Conservation (phyloP, 2,797 vertebrate species). For the Cheirogaleus major region DNA sequence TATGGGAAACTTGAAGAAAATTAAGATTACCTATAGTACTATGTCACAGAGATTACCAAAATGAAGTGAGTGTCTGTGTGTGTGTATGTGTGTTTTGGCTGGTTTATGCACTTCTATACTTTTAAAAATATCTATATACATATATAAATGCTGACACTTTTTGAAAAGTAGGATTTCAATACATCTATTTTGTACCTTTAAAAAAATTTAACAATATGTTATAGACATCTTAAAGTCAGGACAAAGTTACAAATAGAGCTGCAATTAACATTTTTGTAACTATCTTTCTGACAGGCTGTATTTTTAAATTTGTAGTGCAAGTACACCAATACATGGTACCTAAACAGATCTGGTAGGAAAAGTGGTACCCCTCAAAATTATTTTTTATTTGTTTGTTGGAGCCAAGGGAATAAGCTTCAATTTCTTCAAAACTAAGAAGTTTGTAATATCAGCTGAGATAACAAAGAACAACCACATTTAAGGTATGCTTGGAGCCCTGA, state of each 20-base stretch:
- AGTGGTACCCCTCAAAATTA: background rate
- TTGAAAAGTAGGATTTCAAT: background rate
- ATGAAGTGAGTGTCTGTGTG: background rate
- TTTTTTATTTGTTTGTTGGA: background rate
- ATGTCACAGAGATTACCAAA: background rate
- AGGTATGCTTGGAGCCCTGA: background rate
- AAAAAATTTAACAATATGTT: background rate
- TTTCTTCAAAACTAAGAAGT: background rate
- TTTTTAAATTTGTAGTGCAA: background rate
- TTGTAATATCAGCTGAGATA: background rate
- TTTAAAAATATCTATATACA: background rate
- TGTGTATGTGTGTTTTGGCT: background rate
- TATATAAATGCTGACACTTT: background rate
- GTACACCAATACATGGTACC: background rate
- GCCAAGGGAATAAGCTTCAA: background rate
- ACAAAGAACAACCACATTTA: background rate
- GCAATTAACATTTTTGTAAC: background rate
- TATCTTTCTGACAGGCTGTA: background rate
- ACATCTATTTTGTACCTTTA: background rate
- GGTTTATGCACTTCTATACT: background rate
- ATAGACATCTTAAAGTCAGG: background rate
- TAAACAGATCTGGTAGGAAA: background rate
- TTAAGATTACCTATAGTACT: background rate
- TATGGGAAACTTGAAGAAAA: background rate
- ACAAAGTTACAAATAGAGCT: background rate